Evolutionary conservation across 1,140 invertebrate genomes (phyloP), one percentile per base, ranked within the genome.

Genomic region (Physella acuta): DNA sequence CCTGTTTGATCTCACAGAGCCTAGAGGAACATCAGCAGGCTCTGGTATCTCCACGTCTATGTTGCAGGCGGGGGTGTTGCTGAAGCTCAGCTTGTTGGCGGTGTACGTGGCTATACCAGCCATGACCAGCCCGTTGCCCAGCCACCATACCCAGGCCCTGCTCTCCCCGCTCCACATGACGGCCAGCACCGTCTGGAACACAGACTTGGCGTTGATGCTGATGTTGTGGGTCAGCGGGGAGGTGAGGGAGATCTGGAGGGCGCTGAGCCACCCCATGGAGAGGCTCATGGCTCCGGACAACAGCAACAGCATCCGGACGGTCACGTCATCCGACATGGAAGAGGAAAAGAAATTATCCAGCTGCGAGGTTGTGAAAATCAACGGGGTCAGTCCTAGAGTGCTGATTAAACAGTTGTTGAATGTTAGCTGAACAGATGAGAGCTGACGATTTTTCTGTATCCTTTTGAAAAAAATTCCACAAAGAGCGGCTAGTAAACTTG

Each of bases 221-320:
- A 85, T 79, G 60, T 85, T 82, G 71, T 85, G 84, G 1, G 82
- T 82, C 3, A 83, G 77, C 0, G 84, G 83, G 1, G 82, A 84
- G 0, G 84, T 85, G 33, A 81, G 73, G 39, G 82, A 75, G 36
- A 85, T 84, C 70, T 84, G 82, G 28, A 82, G 61, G 28, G 79
- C 78, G 71, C 82, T 83, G 11, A 79, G 77, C 81, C 81, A 83
- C 0, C 78, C 81, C 37, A 85, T 82, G 5, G 78, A 65, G 2
- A 85, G 68, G 65, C 82, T 79, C 2, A 85, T 62, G 3, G 78
- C 49, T 1, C 84, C 82, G 8, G 84, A 80, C 5, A 77, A 37
- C 4, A 76, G 70, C 31, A 84, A 62, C 14, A 75, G 69, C 11
- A 78, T 58, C 80, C 81, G 82, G 60, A 83, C 77, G 5, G 65